These are phyloP conservation scores for Bolinopsis microptera DNA, from an alignment of 37 sponge, comb jelly and placozoan genomes.

Conservation along the genomic window DNA sequence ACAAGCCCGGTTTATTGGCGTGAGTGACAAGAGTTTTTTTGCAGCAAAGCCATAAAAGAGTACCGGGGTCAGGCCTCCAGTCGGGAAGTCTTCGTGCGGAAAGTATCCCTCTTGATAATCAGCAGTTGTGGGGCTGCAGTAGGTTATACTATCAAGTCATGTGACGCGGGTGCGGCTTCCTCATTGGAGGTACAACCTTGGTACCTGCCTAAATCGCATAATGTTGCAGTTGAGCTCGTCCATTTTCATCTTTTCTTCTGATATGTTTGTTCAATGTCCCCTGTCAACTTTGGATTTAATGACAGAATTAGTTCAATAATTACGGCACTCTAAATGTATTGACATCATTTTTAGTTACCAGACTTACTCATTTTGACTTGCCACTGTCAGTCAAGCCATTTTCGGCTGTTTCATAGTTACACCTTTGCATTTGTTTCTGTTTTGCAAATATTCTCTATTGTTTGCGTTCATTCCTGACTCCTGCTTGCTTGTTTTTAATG, in stretches of 20 bases:
- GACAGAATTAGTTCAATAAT: background rate
- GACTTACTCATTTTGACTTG: too few species aligned
- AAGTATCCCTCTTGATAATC: background rate
- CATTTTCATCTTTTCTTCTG: background rate
- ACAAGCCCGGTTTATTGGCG: too few species aligned
- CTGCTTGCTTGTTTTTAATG: background rate
- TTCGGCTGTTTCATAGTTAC: too few species aligned
- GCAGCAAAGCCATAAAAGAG: background rate
- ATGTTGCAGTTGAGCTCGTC: background rate
- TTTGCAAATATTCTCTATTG: background rate
- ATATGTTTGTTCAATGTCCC: background rate
- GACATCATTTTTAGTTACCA: background rate
- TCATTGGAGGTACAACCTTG: background rate
- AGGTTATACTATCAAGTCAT: background rate
- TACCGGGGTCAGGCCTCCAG: background rate
- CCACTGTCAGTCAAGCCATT: too few species aligned
- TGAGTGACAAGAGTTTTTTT: background rate
- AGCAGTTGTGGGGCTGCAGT: background rate
- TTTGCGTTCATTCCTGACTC: too few species aligned
- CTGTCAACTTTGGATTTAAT: background rate
- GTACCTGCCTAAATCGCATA: background rate
- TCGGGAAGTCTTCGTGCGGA: background rate
- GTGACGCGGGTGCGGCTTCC: background rate
- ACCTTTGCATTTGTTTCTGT: background rate
- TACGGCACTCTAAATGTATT: background rate